These are phyloP conservation scores for Tapirus indicus DNA, from an alignment of 2,797 vertebrate species.

Conservation along the genomic window DNA sequence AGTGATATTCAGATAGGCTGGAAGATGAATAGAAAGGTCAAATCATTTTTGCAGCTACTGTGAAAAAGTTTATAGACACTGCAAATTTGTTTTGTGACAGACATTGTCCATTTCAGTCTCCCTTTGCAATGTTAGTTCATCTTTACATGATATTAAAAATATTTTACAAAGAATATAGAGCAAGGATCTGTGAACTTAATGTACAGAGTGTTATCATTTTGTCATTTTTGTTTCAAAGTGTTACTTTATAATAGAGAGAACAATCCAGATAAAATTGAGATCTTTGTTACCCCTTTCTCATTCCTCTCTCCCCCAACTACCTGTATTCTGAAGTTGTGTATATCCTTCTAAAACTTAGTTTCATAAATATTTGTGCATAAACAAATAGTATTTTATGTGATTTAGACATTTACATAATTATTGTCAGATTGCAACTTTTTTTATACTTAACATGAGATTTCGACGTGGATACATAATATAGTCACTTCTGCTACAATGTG, in stretches of 20 bases:
- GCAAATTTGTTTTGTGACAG: background rate
- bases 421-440: background rate
- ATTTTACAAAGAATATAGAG: background rate
- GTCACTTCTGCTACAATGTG: background rate
- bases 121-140: background rate
- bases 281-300: background rate
- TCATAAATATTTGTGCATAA: background rate
- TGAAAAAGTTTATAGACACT: background rate
- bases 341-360: background rate
- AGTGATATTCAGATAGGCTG: background rate
- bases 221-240: background rate
- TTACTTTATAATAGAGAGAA: constrained; percentile 9
- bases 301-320: background rate
- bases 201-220: background rate
- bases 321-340: background rate
- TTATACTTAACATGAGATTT: background rate
- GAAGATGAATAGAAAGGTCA: background rate
- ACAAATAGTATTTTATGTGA: background rate
- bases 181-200: background rate
- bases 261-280: background rate
- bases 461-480: background rate
- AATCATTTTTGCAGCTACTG: background rate
- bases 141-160: background rate
- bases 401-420: background rate
- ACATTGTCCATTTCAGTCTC: background rate